Evolutionary conservation across 2,888 invertebrate species (phyloP).

Genomic region (Syritta pipiens): DNA sequence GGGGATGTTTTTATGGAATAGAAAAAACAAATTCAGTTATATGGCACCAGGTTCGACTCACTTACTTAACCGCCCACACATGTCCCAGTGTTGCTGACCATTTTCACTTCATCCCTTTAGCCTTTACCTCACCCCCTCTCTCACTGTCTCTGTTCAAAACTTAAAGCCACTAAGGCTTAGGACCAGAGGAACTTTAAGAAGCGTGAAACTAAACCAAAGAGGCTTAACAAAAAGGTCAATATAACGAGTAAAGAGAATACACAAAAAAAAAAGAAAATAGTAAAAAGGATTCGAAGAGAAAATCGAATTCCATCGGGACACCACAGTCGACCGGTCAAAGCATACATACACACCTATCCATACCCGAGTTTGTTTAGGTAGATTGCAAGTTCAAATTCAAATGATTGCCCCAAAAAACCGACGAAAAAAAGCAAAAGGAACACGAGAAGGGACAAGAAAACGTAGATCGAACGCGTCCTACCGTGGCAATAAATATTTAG

Average conservation of each 20-base stretch:
- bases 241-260: neutral
- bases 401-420: slow-evolving; percentile 30
- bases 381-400: slow-evolving; percentile 53
- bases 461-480: slow-evolving; percentile 2
- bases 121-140: neutral
- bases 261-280: neutral
- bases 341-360: neutral
- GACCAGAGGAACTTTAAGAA: slow-evolving; percentile 45
- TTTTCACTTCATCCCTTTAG: slow-evolving; percentile 37
- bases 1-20: slow-evolving; percentile 47
- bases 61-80: neutral
- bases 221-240: slow-evolving; percentile 43
- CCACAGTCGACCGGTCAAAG: slow-evolving; percentile 44
- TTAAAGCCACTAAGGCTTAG: slow-evolving; percentile 49
- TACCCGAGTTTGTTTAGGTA: neutral
- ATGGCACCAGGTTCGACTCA: slow-evolving; percentile 17
- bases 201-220: slow-evolving; percentile 37
- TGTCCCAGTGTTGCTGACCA: slow-evolving; percentile 31
- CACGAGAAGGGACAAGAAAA: neutral
- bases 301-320: slow-evolving; percentile 58
- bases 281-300: slow-evolving; percentile 7
- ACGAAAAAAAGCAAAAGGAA: neutral
- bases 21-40: slow-evolving; percentile 63
- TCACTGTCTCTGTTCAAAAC: slow-evolving; percentile 3
- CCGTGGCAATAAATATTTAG: slow-evolving; percentile 48